These are phyloP conservation scores for Triplophysa yarkandensis DNA, from an alignment of 2,797 vertebrate species.

Conservation along the genomic window DNA sequence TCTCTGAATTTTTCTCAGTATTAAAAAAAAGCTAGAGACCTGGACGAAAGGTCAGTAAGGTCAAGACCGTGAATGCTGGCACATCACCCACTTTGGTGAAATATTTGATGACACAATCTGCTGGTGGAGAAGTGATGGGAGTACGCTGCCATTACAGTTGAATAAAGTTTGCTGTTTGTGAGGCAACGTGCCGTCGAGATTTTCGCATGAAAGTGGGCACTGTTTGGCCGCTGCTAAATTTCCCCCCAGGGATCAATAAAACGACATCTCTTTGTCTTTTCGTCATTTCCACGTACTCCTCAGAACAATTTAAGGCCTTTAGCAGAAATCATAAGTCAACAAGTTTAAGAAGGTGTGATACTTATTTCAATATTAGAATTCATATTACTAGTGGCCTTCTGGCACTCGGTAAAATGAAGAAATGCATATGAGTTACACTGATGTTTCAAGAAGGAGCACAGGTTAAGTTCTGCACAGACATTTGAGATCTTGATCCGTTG, in stretches of 20 bases:
- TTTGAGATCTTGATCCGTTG: not conserved
- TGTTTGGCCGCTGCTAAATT: slow-evolving; percentile 13
- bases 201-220: not conserved
- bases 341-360: not conserved
- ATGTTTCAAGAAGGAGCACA: no score
- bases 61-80: slow-evolving; percentile 42
- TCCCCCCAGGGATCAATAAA: slow-evolving; percentile 12
- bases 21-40: slow-evolving; percentile 28
- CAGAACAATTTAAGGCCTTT: slow-evolving; percentile 11
- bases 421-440: no score
- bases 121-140: not conserved
- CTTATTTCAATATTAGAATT: not conserved
- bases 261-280: not conserved
- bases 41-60: slow-evolving; percentile 24
- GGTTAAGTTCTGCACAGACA: not conserved
- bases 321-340: not conserved
- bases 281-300: not conserved
- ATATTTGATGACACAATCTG: slow-evolving; percentile 13
- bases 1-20: slow-evolving; percentile 56
- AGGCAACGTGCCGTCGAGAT: not conserved
- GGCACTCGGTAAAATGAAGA: not conserved
- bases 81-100: slow-evolving; percentile 9
- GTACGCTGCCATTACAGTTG: not conserved
- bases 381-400: not conserved
- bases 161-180: not conserved